Percentiles rank a stretch among this genome's conserved stretches.
phyloP scores from a whole-genome alignment of 2,888 invertebrate species.

The Fabriciana adippe region DNA sequence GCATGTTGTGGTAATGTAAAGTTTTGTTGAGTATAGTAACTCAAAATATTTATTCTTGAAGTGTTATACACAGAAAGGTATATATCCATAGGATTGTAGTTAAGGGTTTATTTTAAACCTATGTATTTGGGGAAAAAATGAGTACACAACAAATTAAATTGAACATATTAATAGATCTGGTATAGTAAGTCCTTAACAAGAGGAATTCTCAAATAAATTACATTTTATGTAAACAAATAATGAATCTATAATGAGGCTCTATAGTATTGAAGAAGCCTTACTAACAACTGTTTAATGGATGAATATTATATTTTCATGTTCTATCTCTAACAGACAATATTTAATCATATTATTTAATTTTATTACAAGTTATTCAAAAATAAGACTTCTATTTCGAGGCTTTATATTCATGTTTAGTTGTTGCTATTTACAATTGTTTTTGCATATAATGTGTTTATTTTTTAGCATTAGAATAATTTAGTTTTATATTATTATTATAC shows the following conservation, averaged over 20 bases:
- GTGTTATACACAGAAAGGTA: conserved; percentile 70
- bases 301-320: conserved; percentile 33
- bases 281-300: conserved; percentile 25
- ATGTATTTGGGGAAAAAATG: conserved; percentile 4
- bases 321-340: conserved; percentile 36
- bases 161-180: conserved; percentile 15
- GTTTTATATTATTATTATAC: conserved; percentile 28
- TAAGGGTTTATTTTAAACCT: conserved; percentile 35
- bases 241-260: conserved; percentile 11
- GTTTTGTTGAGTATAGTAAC: conserved; percentile 59
- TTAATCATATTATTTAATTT: conserved; percentile 60
- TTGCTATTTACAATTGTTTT: conserved; percentile 79
- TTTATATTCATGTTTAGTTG: conserved; percentile 64
- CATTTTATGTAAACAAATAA: conserved; percentile 18
- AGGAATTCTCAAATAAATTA: conserved; percentile 13
- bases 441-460: conserved; percentile 63
- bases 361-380: conserved; percentile 58
- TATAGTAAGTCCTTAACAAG: conserved; percentile 19
- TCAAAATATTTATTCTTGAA: conserved; percentile 65
- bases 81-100: conserved; percentile 45
- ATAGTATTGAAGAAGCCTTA: conserved; percentile 16
- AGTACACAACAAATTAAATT: conserved; percentile 8
- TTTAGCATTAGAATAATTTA: conserved; percentile 49
- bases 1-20: conserved; percentile 65
- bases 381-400: conserved; percentile 68